Evolutionary conservation across 2,113 vertebrate species (phyloP), one percentile per base, ranked within the genome.

Genomic region (Phycodurus eques): DNA sequence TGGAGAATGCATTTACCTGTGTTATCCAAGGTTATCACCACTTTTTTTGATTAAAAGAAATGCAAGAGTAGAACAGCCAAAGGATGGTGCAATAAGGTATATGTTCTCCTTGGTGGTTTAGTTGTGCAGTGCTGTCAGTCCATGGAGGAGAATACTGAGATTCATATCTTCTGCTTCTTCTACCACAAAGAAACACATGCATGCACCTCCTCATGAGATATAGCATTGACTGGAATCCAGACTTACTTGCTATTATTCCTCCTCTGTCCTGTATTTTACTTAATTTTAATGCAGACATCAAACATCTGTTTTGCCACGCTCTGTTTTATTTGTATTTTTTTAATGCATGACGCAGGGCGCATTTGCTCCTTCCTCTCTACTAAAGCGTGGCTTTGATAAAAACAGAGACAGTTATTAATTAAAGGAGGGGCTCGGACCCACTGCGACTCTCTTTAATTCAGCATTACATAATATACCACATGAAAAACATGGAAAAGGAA

Each of bases 341-440:
- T 80, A 83, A 83, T 69, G 72, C 80, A 65, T 49, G 72, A 60
- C 17, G 67, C 57, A 75, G 67, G 81, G 73, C 80, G 72, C 61
- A 74, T 71, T 61, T 88, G 80, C 84, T 82, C 43, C 84, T 74
- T 62, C 78, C 80, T 85, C 82, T 85, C 81, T 69, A 57, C 66
- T 83, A 76, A 85, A 86, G 78, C 73, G 83, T 80, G 88, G 85
- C 75, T 89, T 88, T 74, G 78, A 77, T 89, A 90, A 90, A 90
- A 84, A 89, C 89, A 89, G 85, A 84, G 67, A 56, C 51, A 49
- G 74, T 83, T 88, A 89, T 86, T 89, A 88, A 89, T 88, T 88
- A 79, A 90, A 85, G 78, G 81, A 68, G 71, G 71, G 67, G 44
- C 74, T 74, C 5, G 17, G 66, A 78, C 62, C 71, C 67, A 57